Conservation (phyloP, 2,797 vertebrate species). For the Aulostomus chinensis region DNA sequence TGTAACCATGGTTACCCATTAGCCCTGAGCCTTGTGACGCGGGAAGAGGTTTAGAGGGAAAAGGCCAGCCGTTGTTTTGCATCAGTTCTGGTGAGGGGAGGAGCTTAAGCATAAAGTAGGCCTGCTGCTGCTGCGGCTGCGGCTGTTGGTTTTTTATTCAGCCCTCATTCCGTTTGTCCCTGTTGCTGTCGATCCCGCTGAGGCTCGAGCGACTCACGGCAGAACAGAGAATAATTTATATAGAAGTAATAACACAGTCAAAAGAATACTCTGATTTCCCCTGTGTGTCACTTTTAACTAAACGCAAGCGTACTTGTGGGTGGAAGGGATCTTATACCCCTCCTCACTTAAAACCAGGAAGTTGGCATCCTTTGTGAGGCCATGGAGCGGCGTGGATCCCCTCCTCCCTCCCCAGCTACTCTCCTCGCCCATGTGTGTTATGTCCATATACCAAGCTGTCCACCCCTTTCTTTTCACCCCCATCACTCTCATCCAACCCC, state of each 20-base stretch:
- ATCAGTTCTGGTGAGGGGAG: conserved; percentile 59
- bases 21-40: conserved; percentile 65
- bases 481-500: conserved; percentile 63
- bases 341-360: conserved; percentile 58
- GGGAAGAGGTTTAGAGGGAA: conserved; percentile 68
- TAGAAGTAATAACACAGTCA: conserved; percentile 41
- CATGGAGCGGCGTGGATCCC: conserved; percentile 29
- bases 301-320: conserved; percentile 31
- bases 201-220: conserved; percentile 47
- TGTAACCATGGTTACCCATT: conserved; percentile 78
- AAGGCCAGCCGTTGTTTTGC: conserved; percentile 68
- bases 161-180: conserved; percentile 60
- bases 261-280: conserved; percentile 60
- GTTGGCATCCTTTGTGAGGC: conserved; percentile 57
- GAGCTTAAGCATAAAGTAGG: conserved; percentile 60
- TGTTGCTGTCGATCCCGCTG: conserved; percentile 50
- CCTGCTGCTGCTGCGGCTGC: conserved; percentile 41
- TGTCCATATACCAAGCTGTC: conserved; percentile 70
- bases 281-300: conserved; percentile 57
- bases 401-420: conserved; percentile 28
- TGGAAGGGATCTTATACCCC: conserved; percentile 20
- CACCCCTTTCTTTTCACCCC: conserved; percentile 75
- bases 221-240: conserved; percentile 63
- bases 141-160: conserved; percentile 24
- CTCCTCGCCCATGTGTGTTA: conserved; percentile 41